phyloP scores from a whole-genome alignment of 2,888 invertebrate genomes.

The Dryomyza anilis region DNA sequence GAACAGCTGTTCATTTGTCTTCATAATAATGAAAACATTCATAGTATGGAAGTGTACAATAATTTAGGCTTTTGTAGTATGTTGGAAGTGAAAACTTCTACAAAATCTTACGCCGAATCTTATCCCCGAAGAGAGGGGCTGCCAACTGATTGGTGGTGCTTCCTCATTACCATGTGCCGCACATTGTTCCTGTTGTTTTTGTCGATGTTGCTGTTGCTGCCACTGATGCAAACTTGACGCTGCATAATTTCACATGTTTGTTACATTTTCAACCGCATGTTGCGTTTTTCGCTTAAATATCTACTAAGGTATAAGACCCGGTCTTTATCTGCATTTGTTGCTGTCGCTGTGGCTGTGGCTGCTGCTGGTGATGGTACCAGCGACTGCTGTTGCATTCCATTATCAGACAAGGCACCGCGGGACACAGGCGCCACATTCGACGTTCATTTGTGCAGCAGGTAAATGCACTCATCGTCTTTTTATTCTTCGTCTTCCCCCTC shows the following conservation, averaged over 20 bases:
- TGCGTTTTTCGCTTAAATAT: slow-evolving; percentile 13
- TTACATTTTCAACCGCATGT: slow-evolving; percentile 9
- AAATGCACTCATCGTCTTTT: slow-evolving; percentile 5
- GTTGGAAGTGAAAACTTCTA: too few relatives aligned
- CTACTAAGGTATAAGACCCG: background rate
- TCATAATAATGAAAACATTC: too few relatives aligned
- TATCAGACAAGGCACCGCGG: slow-evolving; percentile 61
- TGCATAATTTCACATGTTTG: slow-evolving; percentile 9
- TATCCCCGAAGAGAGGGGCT: too few relatives aligned
- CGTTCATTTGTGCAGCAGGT: slow-evolving; percentile 30
- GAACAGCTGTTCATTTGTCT: too few relatives aligned
- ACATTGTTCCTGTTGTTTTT: too few relatives aligned
- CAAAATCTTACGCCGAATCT: too few relatives aligned
- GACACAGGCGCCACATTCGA: slow-evolving; percentile 60
- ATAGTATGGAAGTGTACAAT: too few relatives aligned
- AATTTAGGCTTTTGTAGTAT: too few relatives aligned
- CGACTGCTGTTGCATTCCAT: slow-evolving; percentile 37
- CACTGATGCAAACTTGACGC: background rate
- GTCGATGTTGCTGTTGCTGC: too few relatives aligned
- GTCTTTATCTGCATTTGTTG: background rate
- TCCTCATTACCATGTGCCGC: slow-evolving; percentile 1
- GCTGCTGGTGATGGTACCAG: background rate
- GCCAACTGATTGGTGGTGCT: background rate
- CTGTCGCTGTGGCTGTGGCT: background rate
- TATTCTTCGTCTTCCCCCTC: background rate